Evolutionary conservation across 2,888 invertebrate genomes (phyloP).

Genomic region (Macrophya alboannulata): DNA sequence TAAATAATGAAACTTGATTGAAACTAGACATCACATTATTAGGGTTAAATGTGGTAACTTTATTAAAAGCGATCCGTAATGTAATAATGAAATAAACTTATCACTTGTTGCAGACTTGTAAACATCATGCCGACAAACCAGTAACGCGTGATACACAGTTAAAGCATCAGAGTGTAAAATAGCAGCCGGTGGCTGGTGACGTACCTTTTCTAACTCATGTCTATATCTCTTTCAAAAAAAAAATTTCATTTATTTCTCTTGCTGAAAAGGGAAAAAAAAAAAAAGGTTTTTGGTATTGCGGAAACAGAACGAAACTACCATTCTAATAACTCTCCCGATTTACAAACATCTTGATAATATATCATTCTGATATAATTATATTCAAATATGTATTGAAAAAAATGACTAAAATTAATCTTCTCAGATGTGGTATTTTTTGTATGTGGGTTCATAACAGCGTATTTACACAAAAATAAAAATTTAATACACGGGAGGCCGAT

Average conservation of each 20-base stretch:
- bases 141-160: conserved; percentile 65
- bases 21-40: not conserved
- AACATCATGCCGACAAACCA: conserved; percentile 65
- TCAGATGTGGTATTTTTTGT: not conserved
- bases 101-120: conserved; percentile 72
- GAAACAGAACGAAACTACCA: conserved; percentile 10
- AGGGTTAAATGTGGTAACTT: not conserved
- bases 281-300: conserved; percentile 11
- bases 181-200: conserved; percentile 70
- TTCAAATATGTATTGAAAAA: not conserved
- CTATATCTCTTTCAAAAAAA: conserved; percentile 66
- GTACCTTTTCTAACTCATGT: conserved; percentile 72
- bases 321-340: conserved; percentile 16
- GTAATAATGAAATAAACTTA: not conserved
- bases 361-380: conserved; percentile 31
- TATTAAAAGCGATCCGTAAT: not conserved
- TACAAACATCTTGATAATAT: conserved; percentile 17
- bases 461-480: conserved; percentile 8
- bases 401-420: conserved; percentile 4
- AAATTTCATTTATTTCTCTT: conserved; percentile 62
- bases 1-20: not conserved
- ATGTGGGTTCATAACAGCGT: not conserved
- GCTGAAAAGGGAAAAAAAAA: not conserved
- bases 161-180: conserved; percentile 63
- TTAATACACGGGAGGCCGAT: not conserved